Evolutionary conservation across 2,888 invertebrate genomes (phyloP).

Genomic region (Apocheima hispidaria): DNA sequence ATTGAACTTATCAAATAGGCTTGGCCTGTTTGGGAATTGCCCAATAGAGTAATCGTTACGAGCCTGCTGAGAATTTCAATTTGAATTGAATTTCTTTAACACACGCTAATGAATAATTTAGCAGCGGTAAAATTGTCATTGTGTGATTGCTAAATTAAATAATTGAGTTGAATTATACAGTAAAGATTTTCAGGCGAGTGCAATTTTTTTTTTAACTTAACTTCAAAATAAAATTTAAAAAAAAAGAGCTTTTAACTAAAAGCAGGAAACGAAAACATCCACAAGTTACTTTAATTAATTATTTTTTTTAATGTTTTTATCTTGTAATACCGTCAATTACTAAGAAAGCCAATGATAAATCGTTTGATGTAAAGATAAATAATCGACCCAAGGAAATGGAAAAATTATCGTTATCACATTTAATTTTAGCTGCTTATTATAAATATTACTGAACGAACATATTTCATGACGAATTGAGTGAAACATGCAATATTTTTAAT

Average conservation of each 20-base stretch:
- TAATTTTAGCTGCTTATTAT: conserved; percentile 3
- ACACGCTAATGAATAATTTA: conserved; percentile 26
- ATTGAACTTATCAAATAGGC: conserved; percentile 33
- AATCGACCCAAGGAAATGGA: background rate
- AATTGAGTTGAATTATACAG: background rate
- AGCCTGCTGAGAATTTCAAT: conserved; percentile 32
- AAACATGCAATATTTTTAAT: no score
- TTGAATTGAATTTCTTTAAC: conserved; percentile 20
- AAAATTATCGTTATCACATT: background rate
- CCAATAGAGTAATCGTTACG: conserved; percentile 26
- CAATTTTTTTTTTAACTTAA: no score
- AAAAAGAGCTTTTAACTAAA: background rate
- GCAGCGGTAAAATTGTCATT: conserved; percentile 10
- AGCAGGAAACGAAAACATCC: background rate
- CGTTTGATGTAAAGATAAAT: conserved; percentile 4
- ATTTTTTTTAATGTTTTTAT: no score
- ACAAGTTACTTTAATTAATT: background rate
- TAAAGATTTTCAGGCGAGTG: no score
- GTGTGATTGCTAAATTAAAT: conserved; percentile 3
- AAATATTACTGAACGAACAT: background rate
- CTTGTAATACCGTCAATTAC: conserved; percentile 4
- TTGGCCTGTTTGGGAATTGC: conserved; percentile 34
- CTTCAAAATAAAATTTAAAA: no score
- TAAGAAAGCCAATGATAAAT: conserved; percentile 10
- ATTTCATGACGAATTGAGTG: no score